Percentiles rank a stretch among this genome's conserved stretches.
phyloP scores from a whole-genome alignment of 1,140 invertebrate species.

The Zaprionus inermis region DNA sequence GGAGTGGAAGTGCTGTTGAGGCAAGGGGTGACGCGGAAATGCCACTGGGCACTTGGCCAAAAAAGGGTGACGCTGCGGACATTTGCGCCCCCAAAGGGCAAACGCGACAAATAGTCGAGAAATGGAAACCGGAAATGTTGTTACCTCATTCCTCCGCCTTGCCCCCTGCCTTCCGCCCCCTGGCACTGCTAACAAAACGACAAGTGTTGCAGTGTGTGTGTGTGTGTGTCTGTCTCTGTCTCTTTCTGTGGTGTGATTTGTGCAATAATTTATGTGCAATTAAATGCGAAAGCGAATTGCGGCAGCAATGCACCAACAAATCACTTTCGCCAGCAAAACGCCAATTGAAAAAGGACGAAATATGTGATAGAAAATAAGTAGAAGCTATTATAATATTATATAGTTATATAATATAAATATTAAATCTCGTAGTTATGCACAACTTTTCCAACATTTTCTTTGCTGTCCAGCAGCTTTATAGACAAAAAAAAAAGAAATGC shows the following conservation, averaged over 20 bases:
- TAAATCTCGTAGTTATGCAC: no score
- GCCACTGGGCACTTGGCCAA: slow-evolving; percentile 12
- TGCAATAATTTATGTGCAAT: slow-evolving; percentile 79
- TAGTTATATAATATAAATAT: no score
- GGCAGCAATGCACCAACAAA: slow-evolving; percentile 19
- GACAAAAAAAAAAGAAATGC: no score
- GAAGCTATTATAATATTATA: neutral
- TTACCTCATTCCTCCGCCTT: slow-evolving; percentile 28
- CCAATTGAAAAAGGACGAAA: neutral
- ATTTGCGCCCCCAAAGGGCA: slow-evolving; percentile 53
- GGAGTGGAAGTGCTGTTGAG: slow-evolving; percentile 10
- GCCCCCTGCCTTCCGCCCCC: slow-evolving; percentile 48
- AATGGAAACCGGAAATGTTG: slow-evolving; percentile 81
- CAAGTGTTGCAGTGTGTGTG: neutral
- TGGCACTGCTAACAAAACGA: slow-evolving; percentile 72
- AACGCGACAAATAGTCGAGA: slow-evolving; percentile 62
- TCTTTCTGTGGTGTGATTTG: slow-evolving; percentile 23
- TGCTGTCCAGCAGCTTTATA: no score
- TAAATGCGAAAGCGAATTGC: slow-evolving; percentile 63
- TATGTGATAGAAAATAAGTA: no score
- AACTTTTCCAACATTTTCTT: no score
- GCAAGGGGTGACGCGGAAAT: no score
- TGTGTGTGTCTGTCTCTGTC: slow-evolving; percentile 32
- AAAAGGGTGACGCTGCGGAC: slow-evolving; percentile 62
- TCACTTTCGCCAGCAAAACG: slow-evolving; percentile 30